These are phyloP conservation scores for Colaptes auratus DNA, from an alignment of 2,113 vertebrate genomes.

Conservation along the genomic window DNA sequence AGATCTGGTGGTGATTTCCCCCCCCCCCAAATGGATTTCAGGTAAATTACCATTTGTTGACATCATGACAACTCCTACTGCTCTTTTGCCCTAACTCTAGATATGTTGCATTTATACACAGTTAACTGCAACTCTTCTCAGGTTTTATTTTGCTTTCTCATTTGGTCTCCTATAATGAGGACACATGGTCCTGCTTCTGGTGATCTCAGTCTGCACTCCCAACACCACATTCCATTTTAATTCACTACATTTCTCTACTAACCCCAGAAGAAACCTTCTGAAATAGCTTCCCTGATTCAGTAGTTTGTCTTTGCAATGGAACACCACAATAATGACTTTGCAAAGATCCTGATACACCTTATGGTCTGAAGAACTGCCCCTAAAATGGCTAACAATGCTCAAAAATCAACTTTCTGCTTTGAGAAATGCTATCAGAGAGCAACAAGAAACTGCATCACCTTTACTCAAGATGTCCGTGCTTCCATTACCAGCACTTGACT, in stretches of 20 bases:
- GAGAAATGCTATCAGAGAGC: background rate
- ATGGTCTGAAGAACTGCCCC: background rate
- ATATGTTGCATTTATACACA: background rate
- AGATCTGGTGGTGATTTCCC: background rate
- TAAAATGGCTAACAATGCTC: background rate
- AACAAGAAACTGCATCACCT: background rate
- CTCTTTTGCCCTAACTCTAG: background rate
- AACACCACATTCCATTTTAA: background rate
- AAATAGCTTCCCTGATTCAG: background rate
- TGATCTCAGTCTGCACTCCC: background rate
- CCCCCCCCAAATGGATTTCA: background rate
- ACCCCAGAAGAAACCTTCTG: background rate
- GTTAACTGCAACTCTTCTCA: background rate
- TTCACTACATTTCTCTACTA: background rate
- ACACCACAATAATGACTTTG: background rate
- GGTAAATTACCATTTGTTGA: background rate
- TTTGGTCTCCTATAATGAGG: background rate
- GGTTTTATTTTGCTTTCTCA: background rate
- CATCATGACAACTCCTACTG: background rate
- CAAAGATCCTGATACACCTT: background rate
- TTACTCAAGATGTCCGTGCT: background rate
- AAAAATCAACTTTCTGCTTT: background rate
- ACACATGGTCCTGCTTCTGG: background rate
- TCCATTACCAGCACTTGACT: background rate
- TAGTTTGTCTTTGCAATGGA: background rate